phyloP scores from a whole-genome alignment of 2,797 vertebrate genomes.

The Scleropages formosus region DNA sequence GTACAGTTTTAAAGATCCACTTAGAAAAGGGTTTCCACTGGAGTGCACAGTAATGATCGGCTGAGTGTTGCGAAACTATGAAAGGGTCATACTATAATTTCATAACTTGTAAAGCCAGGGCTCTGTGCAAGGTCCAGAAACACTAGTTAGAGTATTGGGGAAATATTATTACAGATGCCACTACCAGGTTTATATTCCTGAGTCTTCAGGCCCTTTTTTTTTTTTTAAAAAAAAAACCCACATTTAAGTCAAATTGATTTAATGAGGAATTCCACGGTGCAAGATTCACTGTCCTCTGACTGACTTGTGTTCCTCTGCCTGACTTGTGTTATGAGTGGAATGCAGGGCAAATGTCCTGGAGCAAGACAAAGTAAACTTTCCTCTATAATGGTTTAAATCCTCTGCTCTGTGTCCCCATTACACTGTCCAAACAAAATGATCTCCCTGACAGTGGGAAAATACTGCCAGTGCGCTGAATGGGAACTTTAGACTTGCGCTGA shows the following conservation, averaged over 20 bases:
- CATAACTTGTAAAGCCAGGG: too few species aligned
- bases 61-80: too few species aligned
- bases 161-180: not conserved
- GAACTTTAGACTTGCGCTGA: slow-evolving; percentile 2
- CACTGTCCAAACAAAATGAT: slow-evolving; percentile 12
- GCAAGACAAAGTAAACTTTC: not conserved
- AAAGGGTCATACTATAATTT: too few species aligned
- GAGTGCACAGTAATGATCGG: too few species aligned
- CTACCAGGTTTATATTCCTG: not conserved
- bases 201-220: not conserved
- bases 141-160: too few species aligned
- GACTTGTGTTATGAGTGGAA: slow-evolving; percentile 7
- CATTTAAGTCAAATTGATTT: not conserved
- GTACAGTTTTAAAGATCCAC: too few species aligned
- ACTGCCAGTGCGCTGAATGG: slow-evolving; percentile 7
- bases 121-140: not conserved
- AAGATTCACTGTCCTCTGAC: not conserved
- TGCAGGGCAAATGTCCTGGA: not conserved
- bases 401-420: not conserved
- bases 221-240: too few species aligned
- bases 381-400: slow-evolving; percentile 13
- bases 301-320: not conserved
- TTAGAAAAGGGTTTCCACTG: too few species aligned
- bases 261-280: not conserved
- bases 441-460: slow-evolving; percentile 4